Evolutionary conservation across 2,888 invertebrate species (phyloP), one percentile per base, ranked within the genome.

Genomic region (Cylindroiulus punctatus): DNA sequence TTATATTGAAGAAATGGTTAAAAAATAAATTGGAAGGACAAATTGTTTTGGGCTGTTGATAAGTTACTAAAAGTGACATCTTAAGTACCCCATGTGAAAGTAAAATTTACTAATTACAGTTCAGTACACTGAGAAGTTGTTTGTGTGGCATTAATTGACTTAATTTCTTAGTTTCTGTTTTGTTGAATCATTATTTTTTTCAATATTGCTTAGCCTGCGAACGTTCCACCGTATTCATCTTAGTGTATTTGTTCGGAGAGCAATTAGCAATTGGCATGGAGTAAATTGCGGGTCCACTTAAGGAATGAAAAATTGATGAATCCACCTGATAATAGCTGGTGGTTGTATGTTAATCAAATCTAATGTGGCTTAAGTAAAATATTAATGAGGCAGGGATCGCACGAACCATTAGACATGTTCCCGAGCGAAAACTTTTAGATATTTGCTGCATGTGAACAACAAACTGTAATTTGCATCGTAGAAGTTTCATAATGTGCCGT

Each of bases 291-390:
- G 30, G 76, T 76, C 76, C 76, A 76, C 30, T 76, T 32, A 32
- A 76, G 26, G 76, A 76, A 76, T 76, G 30, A 76, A 76, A 76
- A 76, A 76, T 76, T 76, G 76, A 76, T 76, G 76, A 30, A 30
- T 30, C 76, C 76, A 30, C 76, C 76, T 76, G 76, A 76, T 76
- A 30, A 76, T 76, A 76, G 76, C 30, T 76, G 30, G 76, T 76
- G 30, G 76, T 76, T 76, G 76, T 76, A 76, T 76, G 30, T 76
- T 76, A 76, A 76, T 76, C 30, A 76, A 76, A 76, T 76, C 76
- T 76, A 30, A 76, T 76, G 30, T 76, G 76, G 76, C 30, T 30
- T 30, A 76, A 17, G 76, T 76, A 30, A 76, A 76, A 30, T 76
- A 76, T 76, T 76, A 76, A 76, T 30, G 76, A 76, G 17, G 26